Conservation (phyloP, 2,113 vertebrate genomes). For the Microcebus lehilahytsara region DNA sequence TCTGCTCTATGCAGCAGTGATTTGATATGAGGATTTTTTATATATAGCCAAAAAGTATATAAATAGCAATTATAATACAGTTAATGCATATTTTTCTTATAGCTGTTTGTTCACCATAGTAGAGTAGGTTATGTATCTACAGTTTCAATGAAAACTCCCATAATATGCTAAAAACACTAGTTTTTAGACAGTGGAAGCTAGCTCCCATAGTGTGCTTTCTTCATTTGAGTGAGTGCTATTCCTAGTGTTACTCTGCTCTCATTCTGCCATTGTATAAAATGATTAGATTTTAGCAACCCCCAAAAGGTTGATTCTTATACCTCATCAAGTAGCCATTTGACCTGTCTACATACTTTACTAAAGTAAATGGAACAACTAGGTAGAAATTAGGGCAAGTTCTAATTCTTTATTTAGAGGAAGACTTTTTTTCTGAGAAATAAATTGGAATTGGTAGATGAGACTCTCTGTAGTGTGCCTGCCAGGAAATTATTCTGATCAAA, state of each 20-base stretch:
- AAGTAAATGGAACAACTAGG: background rate
- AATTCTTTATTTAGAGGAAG: conserved; percentile 38
- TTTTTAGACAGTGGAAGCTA: background rate
- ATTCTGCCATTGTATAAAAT: background rate
- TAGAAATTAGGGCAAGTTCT: conserved; percentile 43
- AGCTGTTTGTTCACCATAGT: background rate
- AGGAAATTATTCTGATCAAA: conserved; percentile 37
- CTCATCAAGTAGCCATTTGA: conserved; percentile 12
- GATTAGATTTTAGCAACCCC: background rate
- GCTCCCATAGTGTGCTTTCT: background rate
- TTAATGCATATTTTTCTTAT: conserved; percentile 20
- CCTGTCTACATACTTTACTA: background rate
- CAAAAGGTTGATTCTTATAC: background rate
- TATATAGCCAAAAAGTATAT: background rate
- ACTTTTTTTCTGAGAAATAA: background rate
- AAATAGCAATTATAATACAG: background rate
- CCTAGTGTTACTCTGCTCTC: background rate
- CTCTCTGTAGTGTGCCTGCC: background rate
- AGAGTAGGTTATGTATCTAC: background rate
- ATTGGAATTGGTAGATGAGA: conserved; percentile 36
- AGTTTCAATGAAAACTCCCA: background rate
- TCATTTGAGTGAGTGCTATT: background rate
- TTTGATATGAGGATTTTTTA: conserved; percentile 30
- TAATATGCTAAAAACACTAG: background rate
- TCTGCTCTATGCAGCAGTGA: background rate